Evolutionary conservation across 2,113 vertebrate genomes (phyloP), one percentile per base, ranked within the genome.

Genomic region (Mirounga angustirostris): DNA sequence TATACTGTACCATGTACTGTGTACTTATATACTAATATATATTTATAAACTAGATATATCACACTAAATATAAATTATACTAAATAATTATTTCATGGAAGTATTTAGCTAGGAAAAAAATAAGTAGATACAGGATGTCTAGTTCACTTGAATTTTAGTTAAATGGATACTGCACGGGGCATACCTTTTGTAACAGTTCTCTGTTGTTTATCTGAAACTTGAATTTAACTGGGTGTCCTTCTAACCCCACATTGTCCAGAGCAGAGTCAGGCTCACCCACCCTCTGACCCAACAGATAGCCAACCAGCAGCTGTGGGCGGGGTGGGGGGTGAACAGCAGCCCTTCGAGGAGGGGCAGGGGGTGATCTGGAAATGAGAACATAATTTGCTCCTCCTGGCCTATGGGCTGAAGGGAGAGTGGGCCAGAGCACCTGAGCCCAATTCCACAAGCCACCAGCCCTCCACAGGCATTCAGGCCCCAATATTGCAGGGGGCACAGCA

Each of bases 81-180:
- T 26, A 52, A 84, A 24, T 71, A 78, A 54, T 36, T 52, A 30
- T 22, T 91, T 63, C 3, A 11, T 78, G 1, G 63, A 84, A 76
- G n/a, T 86, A 30, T 81, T 92, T 30, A 94, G n/a, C 52, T 50
- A 61, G 71, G 91, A 14, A 56, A 90, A 84, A 84, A 36, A 5
- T 71, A n/a, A 33, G 19, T 61, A 78, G 59, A 52, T 61, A 63
- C 59, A 54, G 50, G 40, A 36, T 22, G 3, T 21, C 61, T 40
- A 54, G 21, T 59, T 93, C 43, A 61, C 67, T 74, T 91, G 54
- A 76, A 63, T 69, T 79, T 91, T 79, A 85, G 80, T 79, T 71
- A 50, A 59, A 80, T 1, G 81, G 52, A 14, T n/a, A 28, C 8
- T 18, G 3, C 81, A 22, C 0, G 4, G 50, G 26, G 36, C 50